Conservation (phyloP, 1,140 invertebrate genomes). For the Orius insidiosus region DNA sequence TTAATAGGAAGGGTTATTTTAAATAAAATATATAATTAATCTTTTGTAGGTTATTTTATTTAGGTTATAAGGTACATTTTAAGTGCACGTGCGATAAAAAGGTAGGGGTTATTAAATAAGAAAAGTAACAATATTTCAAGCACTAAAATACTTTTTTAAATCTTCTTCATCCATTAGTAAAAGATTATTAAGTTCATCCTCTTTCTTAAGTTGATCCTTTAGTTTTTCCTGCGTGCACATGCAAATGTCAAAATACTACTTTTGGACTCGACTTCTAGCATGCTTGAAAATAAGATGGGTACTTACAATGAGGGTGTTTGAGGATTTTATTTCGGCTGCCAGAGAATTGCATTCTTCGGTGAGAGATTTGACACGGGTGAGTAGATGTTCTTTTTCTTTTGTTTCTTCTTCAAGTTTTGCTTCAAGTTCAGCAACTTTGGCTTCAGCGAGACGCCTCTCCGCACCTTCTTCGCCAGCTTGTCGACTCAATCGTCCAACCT, state of each 20-base stretch:
- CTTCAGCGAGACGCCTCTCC: slow-evolving; percentile 52
- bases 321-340: slow-evolving; percentile 35
- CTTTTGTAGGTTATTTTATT: too few relatives aligned
- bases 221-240: slow-evolving; percentile 4
- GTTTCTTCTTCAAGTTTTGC: slow-evolving; percentile 47
- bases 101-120: too few relatives aligned
- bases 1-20: too few relatives aligned
- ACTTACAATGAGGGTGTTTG: slow-evolving; percentile 9
- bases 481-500: slow-evolving; percentile 53
- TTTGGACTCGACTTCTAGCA: background rate
- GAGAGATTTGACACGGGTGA: slow-evolving; percentile 44
- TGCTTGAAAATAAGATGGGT: background rate
- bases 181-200: slow-evolving; percentile 4
- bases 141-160: slow-evolving; percentile 6
- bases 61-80: too few relatives aligned
- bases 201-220: slow-evolving; percentile 7
- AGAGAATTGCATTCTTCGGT: slow-evolving; percentile 44
- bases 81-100: too few relatives aligned
- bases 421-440: slow-evolving; percentile 43
- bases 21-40: too few relatives aligned
- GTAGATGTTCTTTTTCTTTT: slow-evolving; percentile 43
- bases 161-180: slow-evolving; percentile 5
- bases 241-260: slow-evolving; percentile 4
- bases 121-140: too few relatives aligned
- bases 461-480: slow-evolving; percentile 65